Evolutionary conservation across 2,113 vertebrate species (phyloP), one percentile per base, ranked within the genome.

Genomic region (Burhinus oedicnemus): DNA sequence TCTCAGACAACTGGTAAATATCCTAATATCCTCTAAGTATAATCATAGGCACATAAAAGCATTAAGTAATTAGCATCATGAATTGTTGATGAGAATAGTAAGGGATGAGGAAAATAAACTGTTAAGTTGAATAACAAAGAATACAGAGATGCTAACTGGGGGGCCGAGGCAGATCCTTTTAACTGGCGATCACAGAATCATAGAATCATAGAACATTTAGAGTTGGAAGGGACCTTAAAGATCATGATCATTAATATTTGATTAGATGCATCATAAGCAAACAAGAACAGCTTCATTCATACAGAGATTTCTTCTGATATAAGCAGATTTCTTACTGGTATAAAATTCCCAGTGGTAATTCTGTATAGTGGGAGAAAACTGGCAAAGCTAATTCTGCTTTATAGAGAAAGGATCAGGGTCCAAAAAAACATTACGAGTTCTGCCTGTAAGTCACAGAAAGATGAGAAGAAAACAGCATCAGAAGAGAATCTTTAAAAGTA

Each of bases 121-220:
- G 13, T 10, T 34, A 58, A 74, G 12, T 2, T 51, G 21, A 27
- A 40, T 79, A 83, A 44, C 9, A 55, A 18, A 81, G 22, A 75
- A 34, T 40, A 61, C 5, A 69, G 29, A 78, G 11, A 66, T 25
- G 1, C 1, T 12, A 42, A 10, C 1, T 45, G 15, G 5, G 34
- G 3, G 5, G 10, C 1, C 2, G 18, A 3, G 3, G 4, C 36
- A 54, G 22, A 26, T 34, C 22, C 8, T 61, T 75, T 61, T 16
- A 51, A 32, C 2, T 61, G 11, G 5, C 36, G 9, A 60, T 49
- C 11, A 49, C 22, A 49, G 47, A 49, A 49, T 49, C 47, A 49
- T 49, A 49, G 10, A 49, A 49, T 49, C 10, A 10, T n/a, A n/a
- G n/a, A n/a, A n/a, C n/a, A n/a, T n/a, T 49, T 22, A 47, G 47